Evolutionary conservation across 2,797 vertebrate genomes (phyloP), one percentile per base, ranked within the genome.

Genomic region (Champsocephalus esox): DNA sequence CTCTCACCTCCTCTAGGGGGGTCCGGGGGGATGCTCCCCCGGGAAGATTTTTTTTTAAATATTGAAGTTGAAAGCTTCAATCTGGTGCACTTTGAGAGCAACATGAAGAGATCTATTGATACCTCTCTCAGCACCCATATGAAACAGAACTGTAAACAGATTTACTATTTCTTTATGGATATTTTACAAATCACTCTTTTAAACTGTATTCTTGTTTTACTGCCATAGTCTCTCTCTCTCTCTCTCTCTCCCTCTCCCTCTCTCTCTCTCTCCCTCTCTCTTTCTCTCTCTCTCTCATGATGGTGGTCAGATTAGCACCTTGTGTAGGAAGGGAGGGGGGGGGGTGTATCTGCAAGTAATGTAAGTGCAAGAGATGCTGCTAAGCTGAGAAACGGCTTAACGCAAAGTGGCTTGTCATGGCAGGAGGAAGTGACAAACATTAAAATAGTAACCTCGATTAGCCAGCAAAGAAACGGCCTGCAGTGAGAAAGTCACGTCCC

Each of bases 341-440:
- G 56, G 28, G 66, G 77, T 28, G 52, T 66, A 78, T 73, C 81
- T 73, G 72, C 24, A 24, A 24, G 24, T 24, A 24, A 24, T 24
- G 24, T 24, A 86, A 87, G 87, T 88, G 83, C 63, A 73, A 87
- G 85, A 87, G 80, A 84, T 86, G 71, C 79, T 77, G 84, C 88
- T 92, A 93, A 94, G 88, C 92, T 92, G 86, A 91, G 92, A 91
- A 92, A 90, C 81, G 70, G 90, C 89, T 94, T 93, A 93, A 90
- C 87, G 80, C 83, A 93, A 93, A 93, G 92, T 92, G 91, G 92
- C 91, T 93, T 92, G 92, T 94, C 93, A 94, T 93, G 92, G 92
- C 90, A 88, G 88, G 90, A 93, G 93, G 93, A 94, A 94, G 91
- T 94, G 91, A 89, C 93, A 92, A 85, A 88, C 83, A 90, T 94